A percentile compares a stretch with the other conserved stretches of the same genome.
These are phyloP conservation scores for Papilio gigon DNA, from an alignment of 2,888 invertebrate species.

Conservation along the genomic window DNA sequence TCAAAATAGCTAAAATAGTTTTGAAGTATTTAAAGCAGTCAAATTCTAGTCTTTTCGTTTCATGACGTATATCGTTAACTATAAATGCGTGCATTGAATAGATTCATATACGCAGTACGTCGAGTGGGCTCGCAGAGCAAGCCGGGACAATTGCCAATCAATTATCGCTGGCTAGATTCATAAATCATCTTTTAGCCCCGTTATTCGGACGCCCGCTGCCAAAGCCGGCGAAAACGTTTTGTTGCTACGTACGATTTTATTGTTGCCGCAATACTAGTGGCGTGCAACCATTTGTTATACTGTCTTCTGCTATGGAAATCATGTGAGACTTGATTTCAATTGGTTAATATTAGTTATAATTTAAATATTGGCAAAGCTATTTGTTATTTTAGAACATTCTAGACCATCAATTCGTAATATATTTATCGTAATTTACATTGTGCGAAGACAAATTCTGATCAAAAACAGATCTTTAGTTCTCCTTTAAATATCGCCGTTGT, in stretches of 20 bases:
- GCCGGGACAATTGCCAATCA: slow-evolving; percentile 56
- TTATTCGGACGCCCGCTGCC: slow-evolving; percentile 30
- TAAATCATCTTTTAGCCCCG: slow-evolving; percentile 56
- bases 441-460: too few species aligned
- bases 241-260: slow-evolving; percentile 38
- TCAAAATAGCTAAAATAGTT: too few species aligned
- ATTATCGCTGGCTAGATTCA: slow-evolving; percentile 56
- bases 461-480: too few species aligned
- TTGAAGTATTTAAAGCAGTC: not conserved
- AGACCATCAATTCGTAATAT: too few species aligned
- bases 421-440: too few species aligned
- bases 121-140: slow-evolving; percentile 40
- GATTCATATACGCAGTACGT: slow-evolving; percentile 30
- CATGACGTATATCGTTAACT: not conserved
- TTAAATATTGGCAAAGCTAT: not conserved
- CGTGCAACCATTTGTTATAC: slow-evolving; percentile 27
- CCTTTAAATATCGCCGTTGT: too few species aligned
- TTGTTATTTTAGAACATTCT: too few species aligned
- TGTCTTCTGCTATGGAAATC: slow-evolving; percentile 21
- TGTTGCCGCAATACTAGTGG: slow-evolving; percentile 25
- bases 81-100: slow-evolving; percentile 35
- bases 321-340: not conserved
- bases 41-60: not conserved
- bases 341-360: not conserved
- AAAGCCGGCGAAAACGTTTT: slow-evolving; percentile 32